Base-by-base conservation (phyloP, 2,888 invertebrate species). In the Laothoe populi region DNA sequence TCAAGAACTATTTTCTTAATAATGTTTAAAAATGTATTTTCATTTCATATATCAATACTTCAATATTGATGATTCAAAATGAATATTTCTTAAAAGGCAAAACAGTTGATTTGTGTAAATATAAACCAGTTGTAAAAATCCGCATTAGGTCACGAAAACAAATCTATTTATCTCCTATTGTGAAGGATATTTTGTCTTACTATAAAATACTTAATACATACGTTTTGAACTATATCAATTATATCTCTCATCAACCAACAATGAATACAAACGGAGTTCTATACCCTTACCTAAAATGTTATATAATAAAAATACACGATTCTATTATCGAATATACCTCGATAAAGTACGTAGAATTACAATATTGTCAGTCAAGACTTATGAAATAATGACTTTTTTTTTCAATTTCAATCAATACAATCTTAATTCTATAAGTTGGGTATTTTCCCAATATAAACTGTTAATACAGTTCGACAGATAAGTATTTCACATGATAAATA, bases 61-160 rank as follows among this genome's bases (percentile, higher is more conserved):
- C 62, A 82, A 62, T 68, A 81, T 81, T 77, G 78, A 75, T 63
- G 67, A 64, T 46, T 24, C 40, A 73, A 79, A 76, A 71, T 75
- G 70, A 67, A 49, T 19, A 11, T 10, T 5, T 24, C 3, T 48
- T 26, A 53, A 53, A 53, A 53, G 49, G 5, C 26, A 7, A 44
- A n/a, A 44, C 16, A 19, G n/a, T 48, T 48, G 3, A 19, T 31
- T 31, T 49, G 49, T 26, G 16, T 26, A 31, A 4, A 21, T 49
- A 31, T 26, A 23, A 23, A 24, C 13, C 16, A 11, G 19, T 8
- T 10, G 19, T 53, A 53, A 53, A 48, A 53, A 35, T 53, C 53
- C 53, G 53, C 53, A 53, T 19, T 35, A 19, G 11, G 44, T 44
- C 53, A 53, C 53, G 53, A 53, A 35, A 38, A 53, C 8, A 35